These are phyloP conservation scores for Leuctra nigra DNA, from an alignment of 2,888 invertebrate species.

Conservation along the genomic window DNA sequence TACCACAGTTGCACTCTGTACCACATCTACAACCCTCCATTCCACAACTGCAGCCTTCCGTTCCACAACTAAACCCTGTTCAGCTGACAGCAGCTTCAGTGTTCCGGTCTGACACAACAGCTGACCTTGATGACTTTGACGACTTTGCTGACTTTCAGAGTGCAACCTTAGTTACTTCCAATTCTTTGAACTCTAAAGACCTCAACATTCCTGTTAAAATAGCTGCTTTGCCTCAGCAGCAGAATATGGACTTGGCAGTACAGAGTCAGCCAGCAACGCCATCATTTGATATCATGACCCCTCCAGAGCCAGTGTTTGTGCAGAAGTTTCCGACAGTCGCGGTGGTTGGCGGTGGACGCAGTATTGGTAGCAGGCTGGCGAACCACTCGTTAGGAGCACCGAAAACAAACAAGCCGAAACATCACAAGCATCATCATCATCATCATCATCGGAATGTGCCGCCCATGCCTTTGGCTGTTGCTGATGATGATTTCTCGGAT, in stretches of 20 bases:
- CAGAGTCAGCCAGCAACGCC: not conserved
- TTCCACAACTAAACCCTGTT: not conserved
- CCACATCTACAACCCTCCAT: not conserved
- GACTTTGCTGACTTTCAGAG: slow-evolving; percentile 48
- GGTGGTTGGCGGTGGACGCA: slow-evolving; percentile 35
- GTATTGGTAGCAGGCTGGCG: slow-evolving; percentile 43
- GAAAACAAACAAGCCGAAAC: slow-evolving; percentile 30
- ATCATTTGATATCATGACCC: not conserved
- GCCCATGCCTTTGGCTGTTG: not conserved
- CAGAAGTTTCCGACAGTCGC: slow-evolving; percentile 29
- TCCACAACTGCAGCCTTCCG: not conserved
- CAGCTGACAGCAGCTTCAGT: not conserved
- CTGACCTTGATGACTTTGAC: slow-evolving; percentile 33
- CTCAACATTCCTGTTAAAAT: not conserved
- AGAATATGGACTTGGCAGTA: not conserved
- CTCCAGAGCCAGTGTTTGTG: not conserved
- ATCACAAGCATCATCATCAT: slow-evolving; percentile 23
- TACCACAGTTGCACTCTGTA: too few relatives aligned
- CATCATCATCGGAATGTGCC: slow-evolving; percentile 10
- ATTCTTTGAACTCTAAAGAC: not conserved
- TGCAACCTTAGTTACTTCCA: slow-evolving; percentile 25
- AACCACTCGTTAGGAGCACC: slow-evolving; percentile 43
- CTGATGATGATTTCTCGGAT: slow-evolving; percentile 26
- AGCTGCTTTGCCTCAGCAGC: not conserved
- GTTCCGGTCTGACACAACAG: not conserved